Base-by-base conservation (phyloP, 2,113 vertebrate genomes). In the Tupaia tana region DNA sequence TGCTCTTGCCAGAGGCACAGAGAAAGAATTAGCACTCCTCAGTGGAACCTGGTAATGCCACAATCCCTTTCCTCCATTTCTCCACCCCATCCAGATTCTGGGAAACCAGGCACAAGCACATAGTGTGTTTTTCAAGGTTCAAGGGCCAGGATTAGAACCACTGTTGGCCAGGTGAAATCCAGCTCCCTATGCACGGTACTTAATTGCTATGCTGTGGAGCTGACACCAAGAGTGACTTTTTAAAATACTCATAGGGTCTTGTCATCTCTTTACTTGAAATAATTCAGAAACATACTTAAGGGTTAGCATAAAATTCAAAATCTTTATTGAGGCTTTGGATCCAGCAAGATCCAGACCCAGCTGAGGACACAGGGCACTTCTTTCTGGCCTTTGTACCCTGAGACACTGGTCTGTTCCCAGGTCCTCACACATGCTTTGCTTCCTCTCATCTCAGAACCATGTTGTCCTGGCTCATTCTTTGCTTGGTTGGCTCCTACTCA, bases 241-340 rank as follows among this genome's bases (percentile, higher is more conserved):
- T 79, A 54, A 5, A 85, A 63, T 29, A 31, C 16, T 12, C 43
- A 22, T 31, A 77, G 19, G 27, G 10, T 80, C 63, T 96, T 82
- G 3, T 61, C n/a, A 81, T 1, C 11, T 75, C 24, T 94, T 93
- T 78, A 25, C 22, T 95, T 83, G 77, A 94, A 95, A 54, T n/a
- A 69, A 19, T 71, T 34, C 34, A 67, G 79, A 43, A 89, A 93
- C 3, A n/a, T 94, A n/a, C 9, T 78, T 93, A n/a, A 29, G 8
- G 6, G 2, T 96, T 88, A 67, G 12, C 9, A 70, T 78, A 70
- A 94, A 92, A 43, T 77, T 80, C 31, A 83, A 82, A 81, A 91
- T 88, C 9, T 19, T 94, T 85, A 83, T 19, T 34, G 61, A 83
- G 29, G 7, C 20, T 63, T 93, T 85, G 74, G 78, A 59, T 77